Evolutionary conservation across 2,113 vertebrate species (phyloP), one percentile per base, ranked within the genome.

Genomic region (Saguinus midas): DNA sequence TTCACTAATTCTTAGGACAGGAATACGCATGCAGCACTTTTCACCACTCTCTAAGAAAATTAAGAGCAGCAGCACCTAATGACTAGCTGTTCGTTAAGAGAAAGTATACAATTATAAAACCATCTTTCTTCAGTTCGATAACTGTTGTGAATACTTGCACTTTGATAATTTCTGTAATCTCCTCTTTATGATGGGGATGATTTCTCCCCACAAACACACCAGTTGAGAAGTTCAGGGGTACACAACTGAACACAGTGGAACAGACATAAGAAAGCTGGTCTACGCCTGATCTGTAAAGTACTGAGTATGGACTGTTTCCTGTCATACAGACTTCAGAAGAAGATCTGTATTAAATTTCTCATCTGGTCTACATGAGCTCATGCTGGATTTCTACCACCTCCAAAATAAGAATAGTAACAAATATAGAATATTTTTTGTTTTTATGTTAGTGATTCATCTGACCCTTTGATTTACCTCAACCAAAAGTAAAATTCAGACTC

Each of bases 401-500:
- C 52, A 84, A 93, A 79, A 52, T 89, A 86, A 94, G 40, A 76
- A 76, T 40, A 27, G 73, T 75, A 92, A 72, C 16, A 32, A 80
- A 57, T 73, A 61, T 16, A 72, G 32, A 92, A 48, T 66, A 10
- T 40, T 83, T 85, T 86, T 90, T 64, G 29, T 68, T 82, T 72
- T 94, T 84, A 90, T 35, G 29, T 55, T 45, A 91, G 32, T 90
- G 35, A 84, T 84, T 96, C 88, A 61, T 84, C 55, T 68, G 84
- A 96, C 10, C 48, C 18, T 72, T 81, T 86, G 50, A 94, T 6
- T 90, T 78, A 64, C 16, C 43, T 92, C 57, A 79, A 52, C 20
- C 64, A 92, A 88, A 29, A 90, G 50, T 80, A 94, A 88, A 96
- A 82, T 72, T 68, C 14, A 91, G 70, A 90, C 7, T 32, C n/a